Conservation (phyloP, 2,888 invertebrate genomes). For the Amblyteles armatorius region DNA sequence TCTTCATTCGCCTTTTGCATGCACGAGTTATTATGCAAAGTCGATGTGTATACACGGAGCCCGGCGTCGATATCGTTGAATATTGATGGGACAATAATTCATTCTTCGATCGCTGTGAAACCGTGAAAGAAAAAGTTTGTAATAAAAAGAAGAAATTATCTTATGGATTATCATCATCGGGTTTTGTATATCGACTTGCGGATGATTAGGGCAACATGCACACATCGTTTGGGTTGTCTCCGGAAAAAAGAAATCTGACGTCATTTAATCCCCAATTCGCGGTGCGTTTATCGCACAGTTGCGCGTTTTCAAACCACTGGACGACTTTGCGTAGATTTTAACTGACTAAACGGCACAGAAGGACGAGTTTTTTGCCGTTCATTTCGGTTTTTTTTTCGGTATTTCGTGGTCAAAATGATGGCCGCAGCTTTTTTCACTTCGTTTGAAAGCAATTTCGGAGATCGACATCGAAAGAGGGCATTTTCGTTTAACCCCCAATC, state of each 20-base stretch:
- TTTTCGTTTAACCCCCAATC: background rate
- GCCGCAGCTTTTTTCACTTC: background rate
- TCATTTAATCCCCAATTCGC: no score
- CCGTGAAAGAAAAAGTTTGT: background rate
- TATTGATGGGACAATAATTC: slow-evolving; percentile 25
- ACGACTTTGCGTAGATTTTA: no score
- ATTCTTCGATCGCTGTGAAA: slow-evolving; percentile 11
- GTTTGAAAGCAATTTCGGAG: background rate
- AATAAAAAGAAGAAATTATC: background rate
- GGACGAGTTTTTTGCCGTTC: background rate
- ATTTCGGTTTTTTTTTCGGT: no score
- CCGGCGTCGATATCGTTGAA: background rate
- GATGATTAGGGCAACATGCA: background rate
- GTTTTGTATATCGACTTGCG: background rate
- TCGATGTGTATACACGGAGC: background rate
- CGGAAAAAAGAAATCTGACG: no score
- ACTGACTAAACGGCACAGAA: background rate
- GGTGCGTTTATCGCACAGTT: no score
- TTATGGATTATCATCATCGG: background rate
- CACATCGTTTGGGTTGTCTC: background rate
- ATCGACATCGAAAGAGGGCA: slow-evolving; percentile 10
- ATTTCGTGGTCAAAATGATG: background rate
- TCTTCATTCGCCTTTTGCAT: background rate
- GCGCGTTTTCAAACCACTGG: no score
- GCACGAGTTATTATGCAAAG: slow-evolving; percentile 31